Evolutionary conservation across 2,113 vertebrate species (phyloP).

Genomic region (Gymnarchus niloticus): DNA sequence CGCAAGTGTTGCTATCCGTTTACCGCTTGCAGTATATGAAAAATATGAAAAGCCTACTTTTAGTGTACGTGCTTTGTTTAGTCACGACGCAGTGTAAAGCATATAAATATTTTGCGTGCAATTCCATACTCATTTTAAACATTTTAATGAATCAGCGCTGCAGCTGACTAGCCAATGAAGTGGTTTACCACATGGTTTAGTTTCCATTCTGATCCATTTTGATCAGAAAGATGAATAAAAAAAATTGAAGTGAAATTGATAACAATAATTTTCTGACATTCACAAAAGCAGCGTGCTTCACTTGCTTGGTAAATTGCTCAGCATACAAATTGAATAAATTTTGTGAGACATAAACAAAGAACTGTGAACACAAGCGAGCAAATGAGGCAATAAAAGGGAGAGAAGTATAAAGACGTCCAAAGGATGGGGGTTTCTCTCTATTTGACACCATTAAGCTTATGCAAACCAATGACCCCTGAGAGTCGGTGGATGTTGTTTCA

Average conservation of each 20-base stretch:
- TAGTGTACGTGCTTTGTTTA: background rate
- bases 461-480: constrained; percentile 58
- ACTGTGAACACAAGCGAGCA: background rate
- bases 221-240: background rate
- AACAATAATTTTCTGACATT: no score
- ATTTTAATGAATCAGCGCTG: background rate
- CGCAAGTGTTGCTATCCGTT: background rate
- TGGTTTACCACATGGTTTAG: no score
- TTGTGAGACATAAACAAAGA: background rate
- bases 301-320: no score
- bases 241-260: no score
- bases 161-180: no score
- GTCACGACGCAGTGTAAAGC: background rate
- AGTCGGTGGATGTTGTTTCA: constrained; percentile 38
- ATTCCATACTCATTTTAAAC: background rate
- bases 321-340: no score
- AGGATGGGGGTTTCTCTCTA: constrained; percentile 48
- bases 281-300: background rate
- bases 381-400: constrained; percentile 35
- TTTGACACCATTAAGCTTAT: constrained; percentile 64
- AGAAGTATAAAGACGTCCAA: constrained; percentile 30
- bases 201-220: background rate
- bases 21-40: background rate
- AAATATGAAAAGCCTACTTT: background rate
- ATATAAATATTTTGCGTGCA: background rate